Percentiles rank a stretch among this genome's conserved stretches.
Conservation (phyloP, 2,888 invertebrate species). For the Lepidochrysops patricia region DNA sequence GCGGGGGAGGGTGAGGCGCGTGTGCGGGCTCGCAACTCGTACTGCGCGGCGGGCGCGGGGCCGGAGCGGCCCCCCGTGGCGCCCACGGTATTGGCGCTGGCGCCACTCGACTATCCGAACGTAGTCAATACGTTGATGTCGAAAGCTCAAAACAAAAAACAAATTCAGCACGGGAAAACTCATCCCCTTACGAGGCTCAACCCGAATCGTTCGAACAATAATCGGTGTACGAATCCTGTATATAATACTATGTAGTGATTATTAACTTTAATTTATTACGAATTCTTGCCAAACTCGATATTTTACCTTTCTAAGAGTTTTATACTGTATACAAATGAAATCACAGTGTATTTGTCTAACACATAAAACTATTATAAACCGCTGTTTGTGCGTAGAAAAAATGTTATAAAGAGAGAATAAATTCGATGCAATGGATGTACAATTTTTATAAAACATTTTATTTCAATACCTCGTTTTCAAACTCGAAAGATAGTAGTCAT, state of each 20-base stretch:
- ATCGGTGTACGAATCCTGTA: conserved; percentile 83
- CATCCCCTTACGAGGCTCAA: conserved; percentile 92
- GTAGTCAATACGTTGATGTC: conserved; percentile 80
- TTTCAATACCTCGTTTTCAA: conserved; percentile 23
- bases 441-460: conserved; percentile 54
- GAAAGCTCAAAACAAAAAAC: conserved; percentile 84
- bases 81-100: conserved; percentile 51
- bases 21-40: conserved; percentile 32
- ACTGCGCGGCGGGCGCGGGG: conserved; percentile 29
- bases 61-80: conserved; percentile 49
- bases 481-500: too few species aligned
- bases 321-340: conserved; percentile 71
- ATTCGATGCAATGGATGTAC: conserved; percentile 70
- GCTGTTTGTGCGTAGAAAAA: conserved; percentile 67
- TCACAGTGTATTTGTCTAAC: conserved; percentile 69
- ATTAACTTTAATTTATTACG: conserved; percentile 69
- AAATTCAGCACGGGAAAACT: conserved; percentile 92
- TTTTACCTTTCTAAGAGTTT: conserved; percentile 72
- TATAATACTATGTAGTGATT: conserved; percentile 90
- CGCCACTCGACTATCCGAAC: conserved; percentile 66
- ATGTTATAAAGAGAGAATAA: conserved; percentile 63
- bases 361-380: conserved; percentile 63
- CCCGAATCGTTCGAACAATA: conserved; percentile 80
- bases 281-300: conserved; percentile 74
- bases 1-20: conserved; percentile 29